A percentile compares a stretch with the other conserved stretches of the same genome.
Evolutionary conservation across 2,113 vertebrate genomes (phyloP).

Genomic region (Triplophysa siluroides): DNA sequence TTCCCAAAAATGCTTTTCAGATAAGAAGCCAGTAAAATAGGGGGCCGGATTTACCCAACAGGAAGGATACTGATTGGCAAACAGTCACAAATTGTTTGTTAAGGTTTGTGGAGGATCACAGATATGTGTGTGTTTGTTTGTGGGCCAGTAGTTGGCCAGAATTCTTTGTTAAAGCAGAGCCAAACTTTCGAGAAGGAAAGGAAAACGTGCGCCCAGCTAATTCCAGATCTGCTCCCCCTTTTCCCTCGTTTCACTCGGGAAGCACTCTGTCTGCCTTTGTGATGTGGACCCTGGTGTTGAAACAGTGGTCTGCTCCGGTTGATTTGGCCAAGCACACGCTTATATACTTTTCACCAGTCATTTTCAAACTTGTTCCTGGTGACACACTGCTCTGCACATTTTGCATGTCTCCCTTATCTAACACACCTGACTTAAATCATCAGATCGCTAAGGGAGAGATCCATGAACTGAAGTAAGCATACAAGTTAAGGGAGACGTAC

Average conservation of each 20-base stretch:
- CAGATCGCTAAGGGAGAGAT: too few relatives aligned
- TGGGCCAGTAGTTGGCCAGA: not conserved
- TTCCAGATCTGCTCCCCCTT: conserved; percentile 63
- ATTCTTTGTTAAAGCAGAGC: not conserved
- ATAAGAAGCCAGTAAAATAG: conserved; percentile 69
- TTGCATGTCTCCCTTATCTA: too few relatives aligned
- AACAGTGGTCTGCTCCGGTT: conserved; percentile 62
- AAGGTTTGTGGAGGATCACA: conserved; percentile 12
- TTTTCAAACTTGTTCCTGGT: too few relatives aligned
- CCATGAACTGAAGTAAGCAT: too few relatives aligned
- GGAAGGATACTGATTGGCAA: conserved; percentile 4
- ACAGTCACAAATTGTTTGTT: conserved; percentile 7
- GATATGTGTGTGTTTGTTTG: not conserved
- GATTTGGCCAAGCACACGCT: conserved; percentile 38
- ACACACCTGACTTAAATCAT: too few relatives aligned
- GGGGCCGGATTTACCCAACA: not conserved
- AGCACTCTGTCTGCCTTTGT: conserved; percentile 75
- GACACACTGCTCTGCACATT: too few relatives aligned
- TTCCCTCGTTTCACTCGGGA: conserved; percentile 73
- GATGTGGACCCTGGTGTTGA: conserved; percentile 71
- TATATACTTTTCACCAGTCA: too few relatives aligned
- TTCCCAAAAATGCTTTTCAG: conserved; percentile 64
- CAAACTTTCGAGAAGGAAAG: conserved; percentile 65
- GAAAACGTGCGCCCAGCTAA: conserved; percentile 74
- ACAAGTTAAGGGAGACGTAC: too few relatives aligned